Percentiles rank a stretch among this genome's conserved stretches.
Conservation (phyloP, 2,797 vertebrate genomes). For the Scolopax bukidnonensis region DNA sequence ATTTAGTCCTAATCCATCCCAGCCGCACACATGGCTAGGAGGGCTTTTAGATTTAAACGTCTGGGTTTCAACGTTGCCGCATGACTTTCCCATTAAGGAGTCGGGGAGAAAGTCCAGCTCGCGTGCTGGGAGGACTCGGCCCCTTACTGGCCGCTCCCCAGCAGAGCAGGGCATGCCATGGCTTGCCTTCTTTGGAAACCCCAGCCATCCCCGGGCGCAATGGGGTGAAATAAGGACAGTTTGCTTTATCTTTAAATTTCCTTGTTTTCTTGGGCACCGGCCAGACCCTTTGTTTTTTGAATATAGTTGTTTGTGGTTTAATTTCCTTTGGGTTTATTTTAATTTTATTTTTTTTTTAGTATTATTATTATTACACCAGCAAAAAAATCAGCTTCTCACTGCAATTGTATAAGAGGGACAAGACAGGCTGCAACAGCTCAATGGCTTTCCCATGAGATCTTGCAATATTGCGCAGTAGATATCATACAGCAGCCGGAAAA, state of each 20-base stretch:
- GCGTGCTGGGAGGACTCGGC: background rate
- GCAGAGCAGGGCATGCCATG: background rate
- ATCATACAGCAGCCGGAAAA: background rate
- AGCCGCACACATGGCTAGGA: background rate
- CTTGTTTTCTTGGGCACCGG: conserved; percentile 62
- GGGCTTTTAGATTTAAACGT: background rate
- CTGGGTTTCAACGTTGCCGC: background rate
- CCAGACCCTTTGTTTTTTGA: conserved; percentile 70
- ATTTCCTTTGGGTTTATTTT: conserved; percentile 61
- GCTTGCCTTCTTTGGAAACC: conserved; percentile 37
- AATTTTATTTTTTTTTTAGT: background rate
- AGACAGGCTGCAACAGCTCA: background rate
- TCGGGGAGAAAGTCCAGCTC: background rate
- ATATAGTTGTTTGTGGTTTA: conserved; percentile 70
- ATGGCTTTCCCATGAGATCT: background rate
- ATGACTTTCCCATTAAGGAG: conserved; percentile 42
- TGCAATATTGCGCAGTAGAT: background rate
- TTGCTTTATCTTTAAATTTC: conserved; percentile 73
- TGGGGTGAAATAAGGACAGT: conserved; percentile 64
- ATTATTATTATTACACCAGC: conserved; percentile 20
- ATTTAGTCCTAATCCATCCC: background rate
- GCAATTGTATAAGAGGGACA: background rate
- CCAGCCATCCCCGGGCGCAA: background rate
- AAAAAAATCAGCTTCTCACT: conserved; percentile 42
- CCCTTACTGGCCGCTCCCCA: background rate